Evolutionary conservation across 2,888 invertebrate genomes (phyloP).

Genomic region (Zeuzera pyrina): DNA sequence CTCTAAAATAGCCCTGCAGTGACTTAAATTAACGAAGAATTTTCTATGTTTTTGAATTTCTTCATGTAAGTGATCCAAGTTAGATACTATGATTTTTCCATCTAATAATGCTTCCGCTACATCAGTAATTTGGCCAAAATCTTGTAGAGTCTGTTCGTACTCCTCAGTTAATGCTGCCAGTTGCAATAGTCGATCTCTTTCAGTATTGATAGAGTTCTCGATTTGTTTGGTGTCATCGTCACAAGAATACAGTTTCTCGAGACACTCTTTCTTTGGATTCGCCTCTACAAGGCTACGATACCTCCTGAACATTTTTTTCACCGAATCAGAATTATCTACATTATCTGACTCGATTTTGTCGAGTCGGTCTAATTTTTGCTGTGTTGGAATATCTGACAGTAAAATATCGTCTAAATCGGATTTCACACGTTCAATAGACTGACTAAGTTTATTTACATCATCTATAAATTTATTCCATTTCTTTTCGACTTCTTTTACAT

Average conservation of each 20-base stretch:
- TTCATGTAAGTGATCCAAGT: constrained; percentile 86
- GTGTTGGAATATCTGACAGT: constrained; percentile 76
- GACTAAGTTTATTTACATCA: constrained; percentile 73
- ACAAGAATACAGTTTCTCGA: constrained; percentile 76
- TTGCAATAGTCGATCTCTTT: constrained; percentile 84
- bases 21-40: constrained; percentile 90
- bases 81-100: constrained; percentile 81
- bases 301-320: constrained; percentile 74
- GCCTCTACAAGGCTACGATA: constrained; percentile 77
- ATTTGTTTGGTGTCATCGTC: constrained; percentile 80
- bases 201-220: constrained; percentile 78
- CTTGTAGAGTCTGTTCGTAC: constrained; percentile 89
- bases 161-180: constrained; percentile 85
- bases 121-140: constrained; percentile 88
- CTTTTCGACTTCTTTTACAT: constrained; percentile 71
- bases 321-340: constrained; percentile 72
- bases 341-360: constrained; percentile 81
- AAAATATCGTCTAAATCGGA: constrained; percentile 69
- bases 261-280: constrained; percentile 80
- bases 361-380: constrained; percentile 77
- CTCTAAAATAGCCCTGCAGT: constrained; percentile 89
- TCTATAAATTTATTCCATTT: constrained; percentile 82
- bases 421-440: constrained; percentile 62
- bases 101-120: constrained; percentile 87
- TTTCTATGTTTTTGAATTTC: constrained; percentile 92